A percentile compares a stretch with the other conserved stretches of the same genome.
These are phyloP conservation scores for Pteria penguin DNA, from an alignment of 2,888 invertebrate species.

Conservation along the genomic window DNA sequence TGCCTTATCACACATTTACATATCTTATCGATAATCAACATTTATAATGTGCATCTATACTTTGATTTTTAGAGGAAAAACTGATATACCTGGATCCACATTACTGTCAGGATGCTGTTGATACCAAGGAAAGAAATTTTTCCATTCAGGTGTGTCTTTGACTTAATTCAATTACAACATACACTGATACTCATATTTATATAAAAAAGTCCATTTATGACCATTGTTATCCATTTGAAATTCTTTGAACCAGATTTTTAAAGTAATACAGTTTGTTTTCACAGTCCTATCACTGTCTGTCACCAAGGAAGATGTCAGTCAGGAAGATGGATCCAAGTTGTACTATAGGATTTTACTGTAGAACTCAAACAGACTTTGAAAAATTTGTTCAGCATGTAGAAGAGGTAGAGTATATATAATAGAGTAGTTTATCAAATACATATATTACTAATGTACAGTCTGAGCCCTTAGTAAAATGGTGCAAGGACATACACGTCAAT, in stretches of 20 bases:
- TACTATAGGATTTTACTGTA: conserved; percentile 93
- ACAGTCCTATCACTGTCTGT: conserved; percentile 90
- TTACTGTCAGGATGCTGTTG: conserved; percentile 94
- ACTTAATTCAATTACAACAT: too few relatives aligned
- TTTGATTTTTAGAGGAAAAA: conserved; percentile 86
- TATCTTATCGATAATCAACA: too few relatives aligned
- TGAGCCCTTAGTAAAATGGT: too few relatives aligned
- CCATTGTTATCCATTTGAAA: too few relatives aligned
- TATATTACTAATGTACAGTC: not conserved
- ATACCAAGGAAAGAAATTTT: conserved; percentile 90
- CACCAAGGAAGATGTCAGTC: conserved; percentile 91
- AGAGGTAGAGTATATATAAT: conserved; percentile 55
- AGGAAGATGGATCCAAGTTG: conserved; percentile 95
- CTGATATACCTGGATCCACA: conserved; percentile 96
- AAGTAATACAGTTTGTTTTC: too few relatives aligned
- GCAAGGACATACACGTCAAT: not conserved
- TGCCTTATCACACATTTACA: too few relatives aligned
- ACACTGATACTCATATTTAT: too few relatives aligned
- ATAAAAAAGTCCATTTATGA: too few relatives aligned
- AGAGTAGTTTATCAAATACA: not conserved
- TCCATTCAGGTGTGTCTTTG: conserved; percentile 80
- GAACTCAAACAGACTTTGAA: conserved; percentile 88
- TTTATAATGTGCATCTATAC: not conserved
- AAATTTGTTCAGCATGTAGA: conserved; percentile 83
- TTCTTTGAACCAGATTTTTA: too few relatives aligned